These are phyloP conservation scores for Mixornis gularis DNA, from an alignment of 2,113 vertebrate genomes.

Conservation along the genomic window DNA sequence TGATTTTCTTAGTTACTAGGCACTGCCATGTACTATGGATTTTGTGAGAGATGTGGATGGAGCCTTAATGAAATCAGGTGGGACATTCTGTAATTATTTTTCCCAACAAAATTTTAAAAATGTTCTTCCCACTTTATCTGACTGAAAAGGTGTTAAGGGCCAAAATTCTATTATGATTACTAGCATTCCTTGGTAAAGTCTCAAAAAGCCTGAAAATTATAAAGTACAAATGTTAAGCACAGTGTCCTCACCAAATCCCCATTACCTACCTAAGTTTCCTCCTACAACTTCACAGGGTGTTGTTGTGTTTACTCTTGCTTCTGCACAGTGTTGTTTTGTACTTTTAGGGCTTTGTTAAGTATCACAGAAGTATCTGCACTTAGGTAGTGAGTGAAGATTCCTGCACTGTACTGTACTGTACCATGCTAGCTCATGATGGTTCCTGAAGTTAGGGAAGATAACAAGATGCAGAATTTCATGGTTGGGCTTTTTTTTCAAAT, in stretches of 20 bases:
- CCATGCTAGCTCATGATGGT: neutral
- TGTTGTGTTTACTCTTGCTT: neutral
- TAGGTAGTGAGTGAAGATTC: neutral
- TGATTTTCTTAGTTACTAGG: neutral
- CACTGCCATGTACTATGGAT: neutral
- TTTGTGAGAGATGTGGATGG: neutral
- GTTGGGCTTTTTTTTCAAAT: neutral
- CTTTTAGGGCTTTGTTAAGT: neutral
- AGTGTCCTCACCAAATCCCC: neutral
- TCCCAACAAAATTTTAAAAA: neutral
- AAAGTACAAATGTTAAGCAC: neutral
- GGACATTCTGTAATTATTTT: neutral
- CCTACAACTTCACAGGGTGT: neutral
- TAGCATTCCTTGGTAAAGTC: neutral
- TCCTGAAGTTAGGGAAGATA: neutral
- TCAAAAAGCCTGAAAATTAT: neutral
- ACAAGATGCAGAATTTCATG: neutral
- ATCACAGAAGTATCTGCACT: neutral
- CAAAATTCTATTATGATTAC: neutral
- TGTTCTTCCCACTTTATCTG: neutral
- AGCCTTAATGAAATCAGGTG: neutral
- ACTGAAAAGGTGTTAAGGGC: neutral
- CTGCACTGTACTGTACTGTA: neutral
- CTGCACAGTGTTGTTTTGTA: neutral
- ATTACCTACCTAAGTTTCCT: neutral